Conservation (phyloP, 2,113 vertebrate species). For the Brienomyrus brachyistius region DNA sequence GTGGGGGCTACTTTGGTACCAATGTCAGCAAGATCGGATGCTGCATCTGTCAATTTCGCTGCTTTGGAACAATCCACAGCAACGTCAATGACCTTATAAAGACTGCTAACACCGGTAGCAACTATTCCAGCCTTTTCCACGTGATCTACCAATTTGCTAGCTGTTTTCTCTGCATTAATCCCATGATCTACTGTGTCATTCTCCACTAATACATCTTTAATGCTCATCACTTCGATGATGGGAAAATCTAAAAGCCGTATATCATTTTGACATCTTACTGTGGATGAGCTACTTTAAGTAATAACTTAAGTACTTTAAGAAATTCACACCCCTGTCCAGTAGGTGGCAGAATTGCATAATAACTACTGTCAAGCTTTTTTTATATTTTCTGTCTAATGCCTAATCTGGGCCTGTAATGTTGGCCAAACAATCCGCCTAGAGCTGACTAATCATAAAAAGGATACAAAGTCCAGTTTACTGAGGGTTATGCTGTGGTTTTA, state of each 20-base stretch:
- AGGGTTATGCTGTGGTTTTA: too few relatives aligned
- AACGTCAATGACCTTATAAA: constrained; percentile 27
- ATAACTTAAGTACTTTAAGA: too few relatives aligned
- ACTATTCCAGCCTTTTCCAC: background rate
- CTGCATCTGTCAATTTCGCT: background rate
- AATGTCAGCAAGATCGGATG: too few relatives aligned
- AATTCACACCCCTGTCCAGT: too few relatives aligned
- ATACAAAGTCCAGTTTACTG: too few relatives aligned
- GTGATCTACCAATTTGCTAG: background rate
- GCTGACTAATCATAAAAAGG: background rate
- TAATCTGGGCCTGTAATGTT: background rate
- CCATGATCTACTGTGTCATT: background rate
- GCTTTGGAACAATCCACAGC: constrained; percentile 38
- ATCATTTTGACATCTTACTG: too few relatives aligned
- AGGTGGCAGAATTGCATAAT: too few relatives aligned
- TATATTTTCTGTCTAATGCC: background rate
- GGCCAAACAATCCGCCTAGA: background rate
- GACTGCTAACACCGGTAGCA: background rate
- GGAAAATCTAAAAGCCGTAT: too few relatives aligned
- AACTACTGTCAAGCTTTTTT: too few relatives aligned
- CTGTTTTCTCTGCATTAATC: too few relatives aligned
- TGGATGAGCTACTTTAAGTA: too few relatives aligned
- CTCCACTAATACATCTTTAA: background rate
- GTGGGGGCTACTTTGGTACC: constrained; percentile 35
- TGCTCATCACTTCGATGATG: background rate